Conservation (phyloP, 2,797 vertebrate species). For the Mormyrops attenuatus region DNA sequence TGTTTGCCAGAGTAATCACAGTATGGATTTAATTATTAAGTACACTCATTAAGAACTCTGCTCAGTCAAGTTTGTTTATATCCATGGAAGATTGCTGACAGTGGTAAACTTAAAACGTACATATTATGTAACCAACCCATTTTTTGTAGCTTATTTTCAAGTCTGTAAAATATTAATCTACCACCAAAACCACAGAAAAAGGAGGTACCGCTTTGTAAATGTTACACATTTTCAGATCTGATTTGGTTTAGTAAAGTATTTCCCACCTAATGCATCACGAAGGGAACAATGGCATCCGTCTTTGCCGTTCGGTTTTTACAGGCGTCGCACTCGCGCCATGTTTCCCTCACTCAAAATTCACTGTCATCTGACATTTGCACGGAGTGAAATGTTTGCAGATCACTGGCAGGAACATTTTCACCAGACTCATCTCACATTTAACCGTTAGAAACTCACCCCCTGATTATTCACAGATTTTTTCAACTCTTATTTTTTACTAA, state of each 20-base stretch:
- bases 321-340: not conserved
- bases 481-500: not conserved
- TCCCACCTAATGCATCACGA: not conserved
- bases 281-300: not conserved
- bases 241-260: not conserved
- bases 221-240: not conserved
- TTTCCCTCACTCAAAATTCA: not conserved
- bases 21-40: conserved; percentile 14
- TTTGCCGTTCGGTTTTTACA: not conserved
- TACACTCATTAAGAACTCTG: not conserved
- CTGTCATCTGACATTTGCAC: not conserved
- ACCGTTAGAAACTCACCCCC: not conserved
- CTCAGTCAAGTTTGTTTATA: not conserved
- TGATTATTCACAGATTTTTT: not conserved
- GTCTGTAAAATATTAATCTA: not conserved
- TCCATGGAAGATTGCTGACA: not conserved
- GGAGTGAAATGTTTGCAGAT: not conserved
- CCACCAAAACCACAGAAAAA: not conserved
- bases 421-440: not conserved
- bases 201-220: not conserved
- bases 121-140: not conserved
- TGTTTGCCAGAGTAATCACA: conserved; percentile 19
- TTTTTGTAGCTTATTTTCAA: not conserved
- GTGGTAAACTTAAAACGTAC: not conserved
- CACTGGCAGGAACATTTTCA: not conserved